Percentiles rank a stretch among this genome's conserved stretches.
Conservation (phyloP, 1,140 invertebrate species). For the Ceratoteleas bidentatus region DNA sequence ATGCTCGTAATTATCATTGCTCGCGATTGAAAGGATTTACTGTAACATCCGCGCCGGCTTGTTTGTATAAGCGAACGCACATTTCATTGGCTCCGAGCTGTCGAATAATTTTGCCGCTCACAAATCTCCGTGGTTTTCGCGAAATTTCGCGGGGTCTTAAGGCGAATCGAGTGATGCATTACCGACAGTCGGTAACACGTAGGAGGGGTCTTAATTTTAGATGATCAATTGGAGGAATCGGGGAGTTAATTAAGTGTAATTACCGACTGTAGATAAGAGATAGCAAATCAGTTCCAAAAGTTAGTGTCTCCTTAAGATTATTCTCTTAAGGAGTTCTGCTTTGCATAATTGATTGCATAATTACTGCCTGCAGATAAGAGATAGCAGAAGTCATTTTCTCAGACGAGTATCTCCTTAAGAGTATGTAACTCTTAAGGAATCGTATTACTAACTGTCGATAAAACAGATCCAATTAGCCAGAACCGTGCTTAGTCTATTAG, state of each 20-base stretch:
- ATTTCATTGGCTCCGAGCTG: constrained; percentile 18
- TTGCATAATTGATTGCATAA: no score
- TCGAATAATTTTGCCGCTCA: background rate
- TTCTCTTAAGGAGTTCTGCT: no score
- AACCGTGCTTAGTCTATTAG: background rate
- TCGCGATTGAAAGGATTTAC: constrained; percentile 37
- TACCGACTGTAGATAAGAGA: no score
- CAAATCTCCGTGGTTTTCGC: background rate
- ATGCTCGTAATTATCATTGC: constrained; percentile 44
- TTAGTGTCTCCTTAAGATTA: no score
- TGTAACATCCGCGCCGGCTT: constrained; percentile 18
- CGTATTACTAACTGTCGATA: constrained; percentile 5
- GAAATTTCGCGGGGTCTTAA: background rate
- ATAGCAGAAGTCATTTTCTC: no score
- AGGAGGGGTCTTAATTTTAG: no score
- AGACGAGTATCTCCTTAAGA: no score
- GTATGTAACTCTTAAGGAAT: no score
- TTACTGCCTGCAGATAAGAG: no score
- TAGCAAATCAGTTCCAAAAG: no score
- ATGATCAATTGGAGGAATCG: no score
- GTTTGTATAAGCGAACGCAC: constrained; percentile 23
- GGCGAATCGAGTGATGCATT: background rate
- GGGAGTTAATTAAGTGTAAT: no score
- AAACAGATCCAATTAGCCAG: background rate
- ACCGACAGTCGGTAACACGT: background rate